Evolutionary conservation across 2,888 invertebrate genomes (phyloP), one percentile per base, ranked within the genome.

Genomic region (Cataglyphis altisquamis): DNA sequence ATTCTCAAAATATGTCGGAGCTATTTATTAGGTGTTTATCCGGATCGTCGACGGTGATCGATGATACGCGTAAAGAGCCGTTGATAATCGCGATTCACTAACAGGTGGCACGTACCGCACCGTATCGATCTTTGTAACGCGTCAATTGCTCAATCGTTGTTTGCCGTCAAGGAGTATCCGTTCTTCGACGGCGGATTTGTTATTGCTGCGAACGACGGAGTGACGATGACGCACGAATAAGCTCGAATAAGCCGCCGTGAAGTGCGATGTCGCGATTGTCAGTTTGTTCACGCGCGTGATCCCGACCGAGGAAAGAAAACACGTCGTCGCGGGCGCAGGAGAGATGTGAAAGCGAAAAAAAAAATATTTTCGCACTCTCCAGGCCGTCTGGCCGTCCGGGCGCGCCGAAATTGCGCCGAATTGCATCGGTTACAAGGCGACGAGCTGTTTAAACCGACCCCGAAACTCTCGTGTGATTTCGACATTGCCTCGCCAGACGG

Each of bases 291-390:
- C 86, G 52, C 66, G 74, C 82, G n/a, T 64, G 77, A 67, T 63
- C 48, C 52, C 68, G 57, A 62, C 10, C 77, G n/a, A 36, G 41
- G 73, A 70, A 68, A 70, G 77, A 88, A 83, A 87, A 87, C 82
- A 88, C 66, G 80, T 29, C 66, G 55, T 39, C 66, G 55, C 29
- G 39, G 15, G 12, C 25, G 41, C 63, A 41, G 32, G 70, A 25
- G 32, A 21, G 52, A 45, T 18, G 45, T 18, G 45, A 32, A 9
- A 0, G 15, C 25, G 21, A 64, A 63, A 80, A 29, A 21, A 29
- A 88, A 87, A 88, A 88, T 85, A 85, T 88, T 88, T 88, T 87
- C 83, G 45, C 60, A 32, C 45, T 45, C 21, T 32, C 78, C 78
- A 60, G 36, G 57, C 77, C 55, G 67, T 57, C 77, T 77, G 75